Evolutionary conservation across 2,113 vertebrate genomes (phyloP).

Genomic region (Embiotoca jacksoni): DNA sequence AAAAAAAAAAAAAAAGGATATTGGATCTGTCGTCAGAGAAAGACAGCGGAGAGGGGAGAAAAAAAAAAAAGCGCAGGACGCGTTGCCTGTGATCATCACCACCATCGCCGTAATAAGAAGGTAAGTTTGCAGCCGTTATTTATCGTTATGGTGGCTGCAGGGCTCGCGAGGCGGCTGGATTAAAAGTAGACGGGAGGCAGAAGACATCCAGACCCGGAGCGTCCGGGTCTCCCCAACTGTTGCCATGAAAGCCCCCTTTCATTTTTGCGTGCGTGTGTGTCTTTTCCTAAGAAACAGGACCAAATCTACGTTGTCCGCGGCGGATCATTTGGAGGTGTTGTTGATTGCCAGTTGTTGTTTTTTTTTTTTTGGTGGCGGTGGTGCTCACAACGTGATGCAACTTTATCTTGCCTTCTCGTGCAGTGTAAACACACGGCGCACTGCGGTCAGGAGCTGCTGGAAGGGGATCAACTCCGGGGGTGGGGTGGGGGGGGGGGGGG

Average conservation of each 20-base stretch:
- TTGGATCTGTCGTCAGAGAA: slow-evolving; percentile 58
- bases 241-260: slow-evolving; percentile 57
- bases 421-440: slow-evolving; percentile 78
- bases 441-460: slow-evolving; percentile 73
- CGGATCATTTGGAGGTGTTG: not conserved
- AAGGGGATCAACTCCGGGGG: slow-evolving; percentile 58
- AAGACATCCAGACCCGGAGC: slow-evolving; percentile 40
- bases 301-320: not conserved
- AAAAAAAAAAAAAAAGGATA: slow-evolving; percentile 20
- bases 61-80: slow-evolving; percentile 53
- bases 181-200: slow-evolving; percentile 40
- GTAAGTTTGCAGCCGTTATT: slow-evolving; percentile 67
- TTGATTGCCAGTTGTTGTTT: not conserved
- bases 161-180: not conserved
- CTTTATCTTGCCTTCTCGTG: slow-evolving; percentile 69
- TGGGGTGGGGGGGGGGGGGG: too few relatives aligned
- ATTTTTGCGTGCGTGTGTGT: not conserved
- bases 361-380: not conserved
- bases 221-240: slow-evolving; percentile 79
- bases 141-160: not conserved
- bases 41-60: slow-evolving; percentile 33
- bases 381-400: slow-evolving; percentile 59
- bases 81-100: slow-evolving; percentile 41
- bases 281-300: slow-evolving; percentile 6
- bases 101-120: slow-evolving; percentile 46